Base-by-base conservation (phyloP, 2,113 vertebrate species). In the Hyperopisus bebe region DNA sequence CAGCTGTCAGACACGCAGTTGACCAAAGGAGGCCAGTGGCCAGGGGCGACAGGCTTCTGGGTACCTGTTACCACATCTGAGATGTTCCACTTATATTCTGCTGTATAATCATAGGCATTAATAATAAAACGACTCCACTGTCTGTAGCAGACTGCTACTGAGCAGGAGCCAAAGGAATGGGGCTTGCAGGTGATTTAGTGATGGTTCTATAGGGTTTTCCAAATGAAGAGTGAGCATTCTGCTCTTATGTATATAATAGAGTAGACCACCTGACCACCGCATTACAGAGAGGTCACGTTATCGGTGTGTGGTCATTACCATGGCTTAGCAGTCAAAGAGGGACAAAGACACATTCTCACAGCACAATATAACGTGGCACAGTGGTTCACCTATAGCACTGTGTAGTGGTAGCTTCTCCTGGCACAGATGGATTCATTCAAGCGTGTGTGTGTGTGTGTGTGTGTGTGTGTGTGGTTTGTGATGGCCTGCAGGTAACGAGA, bases 401-500 rank as follows among this genome's bases (percentile, higher is more conserved):
- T 42, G 39, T 42, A 82, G 39, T 19, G 35, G n/a, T 66, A 15
- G 35, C 4, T 24, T 47, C 82, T 19, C 31, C 13, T 77, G 31
- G 70, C 31, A 77, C 70, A 80, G 35, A 47, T 84, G 44, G 3
- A 24, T 46, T 44, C 44, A 47, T 47, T 44, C 19, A 1, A 7
- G 35, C 2, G 13, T 21, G 50, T 86, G 31, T 1, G 50, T 74
- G 27, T 55, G 87, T 66, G 87, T 70, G 87, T n/a, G 87, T 70
- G 86, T 50, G 90, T 62, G 48, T 53, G 39, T 31, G 31, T 35
- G 13, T 39, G 44, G 13, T n/a, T 51, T 80, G 24, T 50, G 10
- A 7, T 9, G 86, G n/a, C 86, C n/a, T 87, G 50, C 93, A 97
- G 98, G 98, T 86, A 98, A 98, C 27, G 98, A 99, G 91, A 98